Percentiles rank a stretch among this genome's conserved stretches.
Conservation (phyloP, 1,140 invertebrate genomes). For the Hyposmocoma kahamanoa region DNA sequence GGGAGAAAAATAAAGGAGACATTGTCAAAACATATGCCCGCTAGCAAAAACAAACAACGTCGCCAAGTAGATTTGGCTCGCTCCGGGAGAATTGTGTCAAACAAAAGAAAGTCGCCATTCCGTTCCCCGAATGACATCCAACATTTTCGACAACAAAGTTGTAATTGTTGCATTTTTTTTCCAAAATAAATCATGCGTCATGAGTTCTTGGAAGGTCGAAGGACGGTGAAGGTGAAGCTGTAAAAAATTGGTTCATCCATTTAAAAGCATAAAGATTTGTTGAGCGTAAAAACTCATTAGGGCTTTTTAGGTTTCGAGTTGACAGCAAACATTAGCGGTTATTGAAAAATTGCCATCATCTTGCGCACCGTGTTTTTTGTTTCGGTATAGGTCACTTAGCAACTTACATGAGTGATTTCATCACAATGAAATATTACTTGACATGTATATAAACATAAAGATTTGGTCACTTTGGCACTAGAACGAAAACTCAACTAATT, state of each 20-base stretch:
- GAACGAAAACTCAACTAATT: too few relatives aligned
- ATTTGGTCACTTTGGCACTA: too few relatives aligned
- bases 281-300: constrained; percentile 40
- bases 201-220: constrained; percentile 57
- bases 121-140: constrained; percentile 35
- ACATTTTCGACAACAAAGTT: constrained; percentile 44
- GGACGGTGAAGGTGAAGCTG: constrained; percentile 40
- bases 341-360: constrained; percentile 40
- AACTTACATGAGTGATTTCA: too few relatives aligned
- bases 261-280: constrained; percentile 30
- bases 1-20: constrained; percentile 15
- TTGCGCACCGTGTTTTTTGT: background rate
- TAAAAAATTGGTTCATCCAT: constrained; percentile 41
- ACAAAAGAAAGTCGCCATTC: constrained; percentile 54
- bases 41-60: constrained; percentile 38
- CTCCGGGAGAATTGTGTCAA: constrained; percentile 16
- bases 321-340: constrained; percentile 20
- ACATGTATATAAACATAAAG: too few relatives aligned
- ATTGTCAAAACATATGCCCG: constrained; percentile 47
- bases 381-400: too few relatives aligned
- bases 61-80: constrained; percentile 43
- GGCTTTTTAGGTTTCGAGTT: constrained; percentile 20
- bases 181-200: constrained; percentile 40
- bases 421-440: too few relatives aligned
- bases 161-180: constrained; percentile 46